phyloP scores from a whole-genome alignment of 2,888 invertebrate genomes.

The Oscheius sp. region DNA sequence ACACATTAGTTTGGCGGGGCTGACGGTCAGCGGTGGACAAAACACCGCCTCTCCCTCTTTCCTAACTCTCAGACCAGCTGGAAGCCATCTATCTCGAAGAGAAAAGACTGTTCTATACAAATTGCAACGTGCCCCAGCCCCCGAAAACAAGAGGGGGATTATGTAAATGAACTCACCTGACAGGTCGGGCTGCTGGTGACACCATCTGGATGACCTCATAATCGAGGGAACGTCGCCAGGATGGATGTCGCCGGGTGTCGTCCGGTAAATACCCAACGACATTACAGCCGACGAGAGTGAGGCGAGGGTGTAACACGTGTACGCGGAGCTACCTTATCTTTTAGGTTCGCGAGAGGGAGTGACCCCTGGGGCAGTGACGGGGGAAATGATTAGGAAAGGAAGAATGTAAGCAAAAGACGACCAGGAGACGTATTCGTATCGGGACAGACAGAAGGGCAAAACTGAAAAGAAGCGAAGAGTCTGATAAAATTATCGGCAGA shows the following conservation, averaged over 20 bases:
- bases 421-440: too few species aligned
- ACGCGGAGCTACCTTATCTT: conserved; percentile 30
- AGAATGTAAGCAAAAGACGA: background rate
- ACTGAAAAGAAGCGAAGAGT: too few species aligned
- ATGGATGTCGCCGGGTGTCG: conserved; percentile 3
- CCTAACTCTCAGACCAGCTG: background rate
- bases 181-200: conserved; percentile 12
- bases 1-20: conserved; percentile 29
- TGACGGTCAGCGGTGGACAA: background rate
- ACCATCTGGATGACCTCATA: conserved; percentile 21
- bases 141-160: conserved; percentile 12
- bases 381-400: background rate
- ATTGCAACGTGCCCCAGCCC: background rate
- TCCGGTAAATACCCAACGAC: conserved; percentile 33
- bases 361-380: background rate
- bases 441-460: background rate
- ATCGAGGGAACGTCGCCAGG: background rate
- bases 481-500: too few species aligned
- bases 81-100: background rate
- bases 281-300: conserved; percentile 28
- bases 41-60: background rate
- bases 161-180: conserved; percentile 12
- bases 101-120: too few species aligned
- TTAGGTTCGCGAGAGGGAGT: background rate
- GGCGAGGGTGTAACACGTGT: conserved; percentile 34